Percentiles rank a stretch among this genome's conserved stretches.
phyloP scores from a whole-genome alignment of 2,888 invertebrate species.

The Leucophenga maculata region DNA sequence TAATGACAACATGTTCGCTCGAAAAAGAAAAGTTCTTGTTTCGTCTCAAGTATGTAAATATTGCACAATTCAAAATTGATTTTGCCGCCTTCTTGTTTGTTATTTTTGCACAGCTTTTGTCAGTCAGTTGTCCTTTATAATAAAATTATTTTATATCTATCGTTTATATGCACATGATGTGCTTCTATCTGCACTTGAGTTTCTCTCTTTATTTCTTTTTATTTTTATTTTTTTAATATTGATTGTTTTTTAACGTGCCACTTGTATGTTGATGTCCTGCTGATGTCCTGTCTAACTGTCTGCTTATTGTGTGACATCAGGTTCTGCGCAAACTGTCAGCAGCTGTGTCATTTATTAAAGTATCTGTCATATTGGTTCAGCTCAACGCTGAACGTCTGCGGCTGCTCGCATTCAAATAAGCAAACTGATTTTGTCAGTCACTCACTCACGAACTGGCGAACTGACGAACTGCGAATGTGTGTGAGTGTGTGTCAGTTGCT shows the following conservation, averaged over 20 bases:
- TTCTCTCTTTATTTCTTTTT: too few relatives aligned
- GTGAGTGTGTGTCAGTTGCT: too few relatives aligned
- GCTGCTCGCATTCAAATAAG: not conserved
- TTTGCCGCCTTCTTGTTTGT: not conserved
- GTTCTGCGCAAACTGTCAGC: constrained; percentile 20
- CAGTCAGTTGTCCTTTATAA: constrained; percentile 2
- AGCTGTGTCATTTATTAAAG: constrained; percentile 26
- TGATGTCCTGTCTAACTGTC: not conserved
- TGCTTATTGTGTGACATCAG: constrained; percentile 17
- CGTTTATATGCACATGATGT: not conserved
- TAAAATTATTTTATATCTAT: constrained; percentile 16
- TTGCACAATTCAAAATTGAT: constrained; percentile 26
- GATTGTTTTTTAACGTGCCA: constrained; percentile 26
- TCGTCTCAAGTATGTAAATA: constrained; percentile 24
- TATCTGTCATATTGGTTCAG: constrained; percentile 3
- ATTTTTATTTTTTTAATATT: constrained; percentile 1
- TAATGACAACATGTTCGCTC: constrained; percentile 10
- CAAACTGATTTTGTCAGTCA: not conserved
- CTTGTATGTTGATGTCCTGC: constrained; percentile 22
- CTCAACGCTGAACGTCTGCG: not conserved
- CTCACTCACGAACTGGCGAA: not conserved
- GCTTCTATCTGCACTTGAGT: not conserved
- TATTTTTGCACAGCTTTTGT: not conserved
- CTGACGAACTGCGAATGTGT: not conserved
- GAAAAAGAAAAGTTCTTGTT: not conserved